Conservation (phyloP, 2,113 vertebrate species). For the Tupaia tana region DNA sequence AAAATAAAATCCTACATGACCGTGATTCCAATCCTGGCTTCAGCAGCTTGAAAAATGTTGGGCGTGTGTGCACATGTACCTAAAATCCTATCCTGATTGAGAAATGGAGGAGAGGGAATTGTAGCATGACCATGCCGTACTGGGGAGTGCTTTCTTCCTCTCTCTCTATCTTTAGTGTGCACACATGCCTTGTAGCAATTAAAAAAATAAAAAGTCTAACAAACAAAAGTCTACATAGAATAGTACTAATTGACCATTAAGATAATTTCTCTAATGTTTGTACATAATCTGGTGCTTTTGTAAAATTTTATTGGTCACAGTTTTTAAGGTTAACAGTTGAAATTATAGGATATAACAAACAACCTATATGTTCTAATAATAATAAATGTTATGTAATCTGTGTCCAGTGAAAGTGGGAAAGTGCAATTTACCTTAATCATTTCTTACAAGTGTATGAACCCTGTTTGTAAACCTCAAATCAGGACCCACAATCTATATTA, state of each 20-base stretch:
- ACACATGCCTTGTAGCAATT: too few relatives aligned
- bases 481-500: neutral
- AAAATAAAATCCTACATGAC: too few relatives aligned
- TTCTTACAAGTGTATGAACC: neutral
- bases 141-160: too few relatives aligned
- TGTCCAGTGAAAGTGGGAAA: neutral
- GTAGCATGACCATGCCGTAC: too few relatives aligned
- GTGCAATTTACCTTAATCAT: neutral
- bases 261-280: neutral
- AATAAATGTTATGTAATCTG: neutral
- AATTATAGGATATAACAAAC: neutral
- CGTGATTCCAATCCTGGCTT: too few relatives aligned
- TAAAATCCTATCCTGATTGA: too few relatives aligned
- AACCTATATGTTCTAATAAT: neutral
- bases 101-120: too few relatives aligned
- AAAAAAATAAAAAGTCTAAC: too few relatives aligned
- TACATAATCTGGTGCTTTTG: neutral
- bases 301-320: neutral
- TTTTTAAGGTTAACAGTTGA: neutral
- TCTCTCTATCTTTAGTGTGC: too few relatives aligned
- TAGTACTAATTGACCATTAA: neutral
- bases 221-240: neutral
- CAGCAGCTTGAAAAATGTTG: too few relatives aligned
- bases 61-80: too few relatives aligned
- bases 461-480: neutral